Base-by-base conservation (phyloP, 2,888 invertebrate species). In the Cyaniris semiargus region DNA sequence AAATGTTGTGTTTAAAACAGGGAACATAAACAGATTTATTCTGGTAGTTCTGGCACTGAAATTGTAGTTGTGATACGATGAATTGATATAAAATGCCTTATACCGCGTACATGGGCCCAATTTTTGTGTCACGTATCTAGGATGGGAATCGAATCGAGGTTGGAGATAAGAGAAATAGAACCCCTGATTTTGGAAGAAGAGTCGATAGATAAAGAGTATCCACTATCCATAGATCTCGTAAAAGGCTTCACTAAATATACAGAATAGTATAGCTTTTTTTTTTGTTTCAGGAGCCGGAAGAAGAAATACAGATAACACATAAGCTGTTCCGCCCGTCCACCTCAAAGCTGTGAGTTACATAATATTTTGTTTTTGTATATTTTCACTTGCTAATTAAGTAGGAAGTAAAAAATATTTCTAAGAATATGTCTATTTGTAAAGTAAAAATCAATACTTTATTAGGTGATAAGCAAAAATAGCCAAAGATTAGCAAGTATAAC, bases 251-350 rank as follows among this genome's bases (percentile, higher is more conserved):
- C 34, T 34, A 34, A 34, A 34, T 34, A 34, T 34, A 34, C 34
- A 34, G 4, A 34, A 34, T 10, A 38, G 8, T 10, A 7, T 60
- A 10, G 23, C 3, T 10, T 21, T 7, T 60, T 23, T 81, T 80
- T 80, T 92, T 91, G 87, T 94, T 94, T 60, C 93, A 94, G 94
- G 85, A 84, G 76, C 87, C 87, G 77, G 71, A 58, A 18, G 89
- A 88, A 76, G 89, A 88, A 72, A 86, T 83, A 74, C 89, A 88
- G 81, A 91, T 94, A 86, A 93, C 90, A 78, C 94, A 93, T 82
- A 94, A 93, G 83, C 84, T 93, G 31, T 94, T 93, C 83, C 88
- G 93, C 44, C 93, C 94, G 1, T 93, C 94, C 1, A 90, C 92
- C 48, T 91, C 93, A 0, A 89, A 89, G 83, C 79, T 82, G 93